Evolutionary conservation across 2,888 invertebrate species (phyloP).

Genomic region (Drosophila subsilvestris): DNA sequence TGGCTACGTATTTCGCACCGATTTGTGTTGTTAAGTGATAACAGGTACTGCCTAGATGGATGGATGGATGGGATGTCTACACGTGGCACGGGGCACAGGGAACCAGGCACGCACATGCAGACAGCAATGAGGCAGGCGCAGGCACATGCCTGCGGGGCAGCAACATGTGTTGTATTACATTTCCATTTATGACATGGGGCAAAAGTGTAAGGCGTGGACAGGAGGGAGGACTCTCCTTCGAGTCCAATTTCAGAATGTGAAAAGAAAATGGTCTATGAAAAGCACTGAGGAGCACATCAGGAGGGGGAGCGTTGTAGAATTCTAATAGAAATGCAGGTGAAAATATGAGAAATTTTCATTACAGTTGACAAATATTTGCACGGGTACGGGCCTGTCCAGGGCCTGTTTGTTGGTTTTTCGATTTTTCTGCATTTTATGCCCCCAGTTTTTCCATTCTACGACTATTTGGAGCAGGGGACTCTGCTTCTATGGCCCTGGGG

Average conservation of each 20-base stretch:
- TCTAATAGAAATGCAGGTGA: conserved; percentile 35
- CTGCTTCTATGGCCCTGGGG: conserved; percentile 15
- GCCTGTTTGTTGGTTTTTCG: conserved; percentile 55
- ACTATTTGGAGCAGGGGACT: conserved; percentile 28
- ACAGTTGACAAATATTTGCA: conserved; percentile 79
- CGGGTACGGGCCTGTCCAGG: conserved; percentile 21
- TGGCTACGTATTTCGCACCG: conserved; percentile 76
- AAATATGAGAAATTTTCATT: conserved; percentile 79
- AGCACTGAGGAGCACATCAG: conserved; percentile 46
- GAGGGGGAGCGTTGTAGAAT: conserved; percentile 13
- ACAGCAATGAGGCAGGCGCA: conserved; percentile 9
- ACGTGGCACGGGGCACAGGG: conserved; percentile 48
- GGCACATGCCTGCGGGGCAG: conserved; percentile 63
- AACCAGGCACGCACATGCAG: conserved; percentile 35
- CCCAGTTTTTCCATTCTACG: conserved; percentile 51
- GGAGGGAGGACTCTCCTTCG: conserved; percentile 37
- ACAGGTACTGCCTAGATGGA: conserved; percentile 34
- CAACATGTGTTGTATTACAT: conserved; percentile 76
- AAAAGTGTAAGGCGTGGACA: neutral
- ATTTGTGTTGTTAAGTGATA: conserved; percentile 76
- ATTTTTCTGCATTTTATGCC: conserved; percentile 60
- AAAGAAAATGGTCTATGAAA: conserved; percentile 75
- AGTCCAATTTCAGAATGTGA: conserved; percentile 59
- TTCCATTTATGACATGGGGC: conserved; percentile 66
- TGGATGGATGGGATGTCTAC: conserved; percentile 23